Percentiles rank a stretch among this genome's conserved stretches.
These are phyloP conservation scores for Apodemia zela DNA, from an alignment of 2,888 invertebrate genomes.

Conservation along the genomic window DNA sequence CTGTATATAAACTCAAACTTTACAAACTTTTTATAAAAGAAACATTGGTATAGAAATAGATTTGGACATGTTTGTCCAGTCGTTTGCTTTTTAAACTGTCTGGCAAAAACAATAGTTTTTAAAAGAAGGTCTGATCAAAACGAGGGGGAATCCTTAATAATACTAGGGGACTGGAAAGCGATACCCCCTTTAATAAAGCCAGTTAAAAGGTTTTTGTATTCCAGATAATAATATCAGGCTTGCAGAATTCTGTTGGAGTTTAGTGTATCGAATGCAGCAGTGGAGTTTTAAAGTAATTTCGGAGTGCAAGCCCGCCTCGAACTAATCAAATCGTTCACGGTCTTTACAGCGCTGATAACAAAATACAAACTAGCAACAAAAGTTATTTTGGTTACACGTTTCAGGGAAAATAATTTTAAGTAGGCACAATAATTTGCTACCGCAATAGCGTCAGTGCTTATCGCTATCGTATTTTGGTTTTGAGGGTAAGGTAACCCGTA, in stretches of 20 bases:
- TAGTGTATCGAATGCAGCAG: constrained; percentile 47
- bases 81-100: too few species aligned
- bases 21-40: too few species aligned
- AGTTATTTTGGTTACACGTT: constrained; percentile 19
- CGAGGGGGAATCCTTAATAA: too few species aligned
- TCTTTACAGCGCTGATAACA: constrained; percentile 69
- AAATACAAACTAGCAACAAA: constrained; percentile 30
- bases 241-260: constrained; percentile 51
- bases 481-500: background rate
- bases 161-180: too few species aligned
- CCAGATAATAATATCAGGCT: constrained; percentile 44
- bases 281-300: constrained; percentile 73
- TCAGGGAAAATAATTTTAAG: background rate
- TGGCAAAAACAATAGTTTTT: too few species aligned
- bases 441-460: background rate
- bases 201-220: constrained; percentile 20
- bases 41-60: too few species aligned
- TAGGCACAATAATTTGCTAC: background rate
- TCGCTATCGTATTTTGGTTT: background rate
- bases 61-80: too few species aligned
- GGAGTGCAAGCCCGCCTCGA: constrained; percentile 73
- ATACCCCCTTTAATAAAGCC: background rate
- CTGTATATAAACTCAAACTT: too few species aligned
- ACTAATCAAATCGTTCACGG: constrained; percentile 77
- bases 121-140: too few species aligned